These are phyloP conservation scores for Bufotes viridis DNA, from an alignment of 2,797 vertebrate genomes.

Conservation along the genomic window DNA sequence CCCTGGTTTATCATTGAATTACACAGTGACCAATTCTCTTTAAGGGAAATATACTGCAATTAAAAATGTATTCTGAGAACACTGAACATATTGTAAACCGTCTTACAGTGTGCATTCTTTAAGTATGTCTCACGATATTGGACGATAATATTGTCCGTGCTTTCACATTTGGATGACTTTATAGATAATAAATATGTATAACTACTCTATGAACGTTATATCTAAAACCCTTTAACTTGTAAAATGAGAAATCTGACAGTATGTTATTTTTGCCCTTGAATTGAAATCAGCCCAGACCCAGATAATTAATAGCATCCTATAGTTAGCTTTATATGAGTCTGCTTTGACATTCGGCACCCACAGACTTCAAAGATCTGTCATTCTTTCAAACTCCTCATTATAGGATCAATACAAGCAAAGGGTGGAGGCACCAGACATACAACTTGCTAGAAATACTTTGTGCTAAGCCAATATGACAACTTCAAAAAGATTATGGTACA, in stretches of 20 bases:
- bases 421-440: background rate
- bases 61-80: no score
- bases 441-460: constrained; percentile 21
- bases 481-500: background rate
- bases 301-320: background rate
- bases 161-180: background rate
- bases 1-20: no score
- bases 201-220: background rate
- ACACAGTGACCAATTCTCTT: no score
- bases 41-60: no score
- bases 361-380: constrained; percentile 9
- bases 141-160: background rate
- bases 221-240: background rate
- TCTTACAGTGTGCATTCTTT: no score
- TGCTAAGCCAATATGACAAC: background rate
- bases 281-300: background rate
- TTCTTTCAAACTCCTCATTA: constrained; percentile 5
- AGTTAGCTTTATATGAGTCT: background rate
- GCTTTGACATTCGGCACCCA: background rate
- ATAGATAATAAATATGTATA: background rate
- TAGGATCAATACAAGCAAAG: background rate
- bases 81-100: no score
- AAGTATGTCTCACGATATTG: background rate
- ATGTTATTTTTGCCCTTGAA: background rate
- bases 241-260: background rate